Conservation (phyloP, 2,797 vertebrate genomes). For the Mionectes olivaceus region DNA sequence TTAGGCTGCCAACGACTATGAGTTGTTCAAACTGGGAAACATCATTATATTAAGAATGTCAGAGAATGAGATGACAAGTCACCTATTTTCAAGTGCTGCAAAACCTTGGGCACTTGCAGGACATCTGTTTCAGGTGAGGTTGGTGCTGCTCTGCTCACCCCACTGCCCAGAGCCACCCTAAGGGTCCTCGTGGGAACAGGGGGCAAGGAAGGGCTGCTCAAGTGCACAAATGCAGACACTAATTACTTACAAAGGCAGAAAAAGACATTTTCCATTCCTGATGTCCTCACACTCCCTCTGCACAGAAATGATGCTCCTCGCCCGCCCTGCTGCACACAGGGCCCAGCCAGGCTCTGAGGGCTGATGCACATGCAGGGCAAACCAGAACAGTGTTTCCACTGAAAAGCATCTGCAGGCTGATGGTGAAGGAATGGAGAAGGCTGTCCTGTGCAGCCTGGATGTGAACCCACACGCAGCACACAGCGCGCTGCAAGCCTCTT, state of each 20-base stretch:
- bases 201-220: neutral
- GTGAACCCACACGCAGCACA: fast-evolving
- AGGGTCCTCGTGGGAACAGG: fast-evolving
- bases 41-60: neutral
- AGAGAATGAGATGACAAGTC: neutral
- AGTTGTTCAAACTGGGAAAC: neutral
- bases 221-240: neutral
- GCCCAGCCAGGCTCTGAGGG: fast-evolving
- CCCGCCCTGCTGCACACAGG: fast-evolving
- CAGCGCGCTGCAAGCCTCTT: fast-evolving
- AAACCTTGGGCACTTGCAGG: neutral
- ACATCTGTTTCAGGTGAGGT: neutral
- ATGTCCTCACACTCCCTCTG: neutral
- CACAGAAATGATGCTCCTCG: fast-evolving
- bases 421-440: neutral
- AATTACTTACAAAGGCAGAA: neutral
- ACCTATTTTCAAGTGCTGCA: neutral
- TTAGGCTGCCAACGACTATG: neutral
- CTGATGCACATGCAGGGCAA: neutral
- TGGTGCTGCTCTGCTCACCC: neutral
- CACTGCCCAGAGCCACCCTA: neutral
- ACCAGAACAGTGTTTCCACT: neutral
- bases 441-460: neutral
- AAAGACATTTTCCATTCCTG: neutral
- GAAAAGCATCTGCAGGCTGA: neutral